A percentile compares a stretch with the other conserved stretches of the same genome.
Conservation (phyloP, 2,113 vertebrate species). For the Osmerus eperlanus region DNA sequence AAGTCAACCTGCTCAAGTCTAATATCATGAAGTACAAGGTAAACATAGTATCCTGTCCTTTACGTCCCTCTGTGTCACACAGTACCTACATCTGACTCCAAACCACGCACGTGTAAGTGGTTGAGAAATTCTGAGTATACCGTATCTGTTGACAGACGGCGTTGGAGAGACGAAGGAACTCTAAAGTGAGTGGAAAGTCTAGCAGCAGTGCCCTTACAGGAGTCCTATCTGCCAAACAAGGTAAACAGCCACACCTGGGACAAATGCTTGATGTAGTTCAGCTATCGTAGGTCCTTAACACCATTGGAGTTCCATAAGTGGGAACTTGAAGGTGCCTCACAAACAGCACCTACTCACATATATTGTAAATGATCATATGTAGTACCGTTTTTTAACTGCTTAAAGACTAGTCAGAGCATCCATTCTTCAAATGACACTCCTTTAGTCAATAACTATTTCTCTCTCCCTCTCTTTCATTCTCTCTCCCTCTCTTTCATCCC, state of each 20-base stretch:
- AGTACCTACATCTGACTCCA: neutral
- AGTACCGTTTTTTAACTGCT: too few species aligned
- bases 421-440: neutral
- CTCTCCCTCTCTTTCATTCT: neutral
- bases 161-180: slow-evolving; percentile 86
- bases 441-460: neutral
- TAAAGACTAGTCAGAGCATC: too few species aligned
- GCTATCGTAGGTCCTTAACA: neutral
- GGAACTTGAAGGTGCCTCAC: too few species aligned
- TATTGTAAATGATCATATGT: too few species aligned
- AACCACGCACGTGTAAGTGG: neutral
- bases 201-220: slow-evolving; percentile 89
- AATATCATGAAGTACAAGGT: slow-evolving; percentile 93
- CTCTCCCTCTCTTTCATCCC: neutral
- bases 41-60: neutral
- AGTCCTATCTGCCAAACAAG: slow-evolving; percentile 95
- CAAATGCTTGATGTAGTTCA: neutral
- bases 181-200: slow-evolving; percentile 77
- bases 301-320: too few species aligned
- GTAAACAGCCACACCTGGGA: slow-evolving; percentile 57
- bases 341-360: too few species aligned
- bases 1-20: slow-evolving; percentile 87
- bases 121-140: neutral
- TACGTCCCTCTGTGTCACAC: neutral
- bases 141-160: slow-evolving; percentile 75